A percentile compares a stretch with the other conserved stretches of the same genome.
phyloP scores from a whole-genome alignment of 2,888 invertebrate species.

The Thera britannica region DNA sequence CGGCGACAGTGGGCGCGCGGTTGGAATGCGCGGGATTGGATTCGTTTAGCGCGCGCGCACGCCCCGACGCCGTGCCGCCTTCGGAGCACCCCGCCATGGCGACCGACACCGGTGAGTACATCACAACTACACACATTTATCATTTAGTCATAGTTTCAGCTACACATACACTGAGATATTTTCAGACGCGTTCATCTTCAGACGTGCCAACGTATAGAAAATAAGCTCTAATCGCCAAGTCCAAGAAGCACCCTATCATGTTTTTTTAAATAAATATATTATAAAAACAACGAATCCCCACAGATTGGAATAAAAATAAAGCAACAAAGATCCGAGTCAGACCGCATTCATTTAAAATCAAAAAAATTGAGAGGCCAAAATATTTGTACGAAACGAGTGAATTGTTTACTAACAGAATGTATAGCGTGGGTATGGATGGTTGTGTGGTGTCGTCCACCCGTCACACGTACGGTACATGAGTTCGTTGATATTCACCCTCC shows the following conservation, averaged over 20 bases:
- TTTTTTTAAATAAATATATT: conserved; percentile 5
- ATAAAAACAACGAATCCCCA: conserved; percentile 13
- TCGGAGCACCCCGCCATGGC: conserved; percentile 82
- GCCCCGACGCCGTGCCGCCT: conserved; percentile 81
- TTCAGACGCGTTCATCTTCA: conserved; percentile 3
- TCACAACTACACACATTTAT: conserved; percentile 5
- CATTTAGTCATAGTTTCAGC: conserved; percentile 9
- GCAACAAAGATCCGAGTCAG: conserved; percentile 29
- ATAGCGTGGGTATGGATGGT: conserved; percentile 67
- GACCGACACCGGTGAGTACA: conserved; percentile 79
- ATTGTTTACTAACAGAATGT: conserved; percentile 82
- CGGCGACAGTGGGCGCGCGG: conserved; percentile 73
- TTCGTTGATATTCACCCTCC: conserved; percentile 79
- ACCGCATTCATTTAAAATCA: conserved; percentile 35
- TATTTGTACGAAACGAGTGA: conserved; percentile 55
- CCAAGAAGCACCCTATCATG: conserved; percentile 2
- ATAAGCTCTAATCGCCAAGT: not conserved
- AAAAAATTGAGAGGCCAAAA: conserved; percentile 35
- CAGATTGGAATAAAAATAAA: conserved; percentile 30
- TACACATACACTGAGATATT: conserved; percentile 5
- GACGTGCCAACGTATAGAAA: not conserved
- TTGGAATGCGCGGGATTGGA: conserved; percentile 82
- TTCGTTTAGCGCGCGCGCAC: conserved; percentile 77
- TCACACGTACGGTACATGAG: conserved; percentile 78
- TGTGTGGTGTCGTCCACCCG: conserved; percentile 64